Evolutionary conservation across 2,113 vertebrate species (phyloP).

Genomic region (Prionailurus bengalensis): DNA sequence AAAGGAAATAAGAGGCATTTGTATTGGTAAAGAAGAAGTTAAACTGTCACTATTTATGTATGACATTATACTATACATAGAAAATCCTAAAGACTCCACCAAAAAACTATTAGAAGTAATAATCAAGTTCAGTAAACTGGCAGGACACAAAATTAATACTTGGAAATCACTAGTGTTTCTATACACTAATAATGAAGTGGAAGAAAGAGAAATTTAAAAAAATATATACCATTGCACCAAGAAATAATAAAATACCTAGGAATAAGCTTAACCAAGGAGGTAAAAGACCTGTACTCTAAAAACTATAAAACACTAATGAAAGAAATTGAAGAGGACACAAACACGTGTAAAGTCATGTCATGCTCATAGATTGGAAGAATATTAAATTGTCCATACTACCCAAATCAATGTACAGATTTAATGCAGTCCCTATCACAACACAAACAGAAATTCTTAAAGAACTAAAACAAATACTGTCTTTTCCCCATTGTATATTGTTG

Average conservation of each 20-base stretch:
- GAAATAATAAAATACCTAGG: background rate
- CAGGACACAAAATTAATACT: background rate
- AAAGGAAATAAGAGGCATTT: background rate
- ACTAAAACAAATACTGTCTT: background rate
- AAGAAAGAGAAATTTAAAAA: background rate
- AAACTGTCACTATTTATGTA: background rate
- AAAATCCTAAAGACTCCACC: background rate
- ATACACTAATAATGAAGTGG: background rate
- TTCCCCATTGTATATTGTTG: no score
- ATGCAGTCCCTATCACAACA: background rate
- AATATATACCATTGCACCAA: background rate
- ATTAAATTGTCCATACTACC: background rate
- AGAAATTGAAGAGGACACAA: background rate
- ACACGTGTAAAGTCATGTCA: background rate
- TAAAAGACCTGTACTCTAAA: background rate
- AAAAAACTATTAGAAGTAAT: background rate
- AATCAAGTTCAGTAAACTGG: background rate
- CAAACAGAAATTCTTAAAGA: background rate
- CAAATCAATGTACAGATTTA: background rate
- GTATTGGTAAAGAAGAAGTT: background rate
- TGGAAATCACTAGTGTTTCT: background rate
- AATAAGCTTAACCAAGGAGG: background rate
- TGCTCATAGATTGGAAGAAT: background rate
- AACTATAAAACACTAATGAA: background rate
- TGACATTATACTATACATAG: background rate